Conservation (phyloP, 1,140 invertebrate species). For the Lasioglossum albipes region DNA sequence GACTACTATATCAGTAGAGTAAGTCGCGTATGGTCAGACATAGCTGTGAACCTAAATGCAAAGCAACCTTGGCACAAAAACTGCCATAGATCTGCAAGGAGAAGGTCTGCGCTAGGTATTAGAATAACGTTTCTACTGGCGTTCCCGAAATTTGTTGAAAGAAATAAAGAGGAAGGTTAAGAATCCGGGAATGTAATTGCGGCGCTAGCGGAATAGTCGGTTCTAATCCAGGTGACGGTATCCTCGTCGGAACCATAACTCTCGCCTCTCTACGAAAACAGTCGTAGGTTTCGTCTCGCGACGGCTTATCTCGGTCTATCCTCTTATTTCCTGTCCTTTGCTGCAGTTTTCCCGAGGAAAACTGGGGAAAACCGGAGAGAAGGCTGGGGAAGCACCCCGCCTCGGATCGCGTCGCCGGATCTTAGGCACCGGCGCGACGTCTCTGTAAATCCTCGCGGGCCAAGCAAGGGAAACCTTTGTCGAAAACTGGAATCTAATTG, state of each 20-base stretch:
- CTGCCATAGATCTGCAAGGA: too few relatives aligned
- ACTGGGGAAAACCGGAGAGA: too few relatives aligned
- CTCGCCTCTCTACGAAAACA: conserved; percentile 57
- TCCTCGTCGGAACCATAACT: conserved; percentile 64
- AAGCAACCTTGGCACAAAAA: too few relatives aligned
- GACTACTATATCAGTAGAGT: not conserved
- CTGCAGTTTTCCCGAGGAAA: conserved; percentile 11
- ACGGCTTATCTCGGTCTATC: conserved; percentile 66
- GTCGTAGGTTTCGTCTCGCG: conserved; percentile 46
- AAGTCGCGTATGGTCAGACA: not conserved
- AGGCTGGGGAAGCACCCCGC: not conserved
- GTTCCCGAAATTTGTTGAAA: too few relatives aligned
- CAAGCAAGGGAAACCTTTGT: conserved; percentile 24
- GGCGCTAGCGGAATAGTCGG: conserved; percentile 40
- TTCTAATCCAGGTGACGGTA: conserved; percentile 47
- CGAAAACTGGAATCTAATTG: conserved; percentile 45
- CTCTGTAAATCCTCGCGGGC: conserved; percentile 33
- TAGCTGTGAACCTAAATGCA: too few relatives aligned
- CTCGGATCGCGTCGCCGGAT: conserved; percentile 2
- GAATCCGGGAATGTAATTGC: conserved; percentile 12
- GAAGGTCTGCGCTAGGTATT: too few relatives aligned
- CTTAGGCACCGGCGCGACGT: conserved; percentile 1
- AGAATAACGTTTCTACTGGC: too few relatives aligned
- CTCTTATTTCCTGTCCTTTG: conserved; percentile 32
- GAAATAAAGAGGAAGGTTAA: not conserved